A percentile compares a stretch with the other conserved stretches of the same genome.
phyloP scores from a whole-genome alignment of 2,797 vertebrate genomes.

The Petrocephalus sullivani region DNA sequence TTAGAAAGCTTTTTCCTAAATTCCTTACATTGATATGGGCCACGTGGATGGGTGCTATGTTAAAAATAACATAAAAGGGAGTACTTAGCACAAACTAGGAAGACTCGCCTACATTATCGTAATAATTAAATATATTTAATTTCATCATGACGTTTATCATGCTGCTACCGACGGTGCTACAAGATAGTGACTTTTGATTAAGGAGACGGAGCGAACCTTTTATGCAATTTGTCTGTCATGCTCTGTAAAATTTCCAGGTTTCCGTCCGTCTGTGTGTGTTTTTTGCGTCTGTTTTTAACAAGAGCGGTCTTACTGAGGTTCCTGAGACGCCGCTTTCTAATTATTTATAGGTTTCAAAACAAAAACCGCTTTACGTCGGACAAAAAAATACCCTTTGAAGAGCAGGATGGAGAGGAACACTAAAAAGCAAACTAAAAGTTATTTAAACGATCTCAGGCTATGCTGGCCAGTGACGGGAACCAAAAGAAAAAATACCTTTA shows the following conservation, averaged over 20 bases:
- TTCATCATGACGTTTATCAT: not conserved
- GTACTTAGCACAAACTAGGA: not conserved
- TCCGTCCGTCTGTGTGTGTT: too few relatives aligned
- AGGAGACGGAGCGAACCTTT: not conserved
- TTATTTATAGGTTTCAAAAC: slow-evolving; percentile 37
- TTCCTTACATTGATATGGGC: not conserved
- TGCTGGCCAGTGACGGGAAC: not conserved
- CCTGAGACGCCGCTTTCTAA: not conserved
- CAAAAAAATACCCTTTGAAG: slow-evolving; percentile 22
- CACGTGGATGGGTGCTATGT: not conserved
- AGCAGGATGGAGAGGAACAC: not conserved
- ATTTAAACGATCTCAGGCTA: slow-evolving; percentile 30
- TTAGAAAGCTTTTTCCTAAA: not conserved
- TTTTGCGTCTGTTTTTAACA: not conserved
- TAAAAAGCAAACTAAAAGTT: slow-evolving; percentile 13
- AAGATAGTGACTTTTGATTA: not conserved
- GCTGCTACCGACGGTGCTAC: not conserved
- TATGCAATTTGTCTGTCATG: not conserved
- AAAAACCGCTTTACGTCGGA: slow-evolving; percentile 21
- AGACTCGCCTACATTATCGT: not conserved
- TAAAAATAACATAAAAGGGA: not conserved
- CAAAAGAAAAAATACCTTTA: slow-evolving; percentile 6
- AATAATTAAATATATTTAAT: not conserved
- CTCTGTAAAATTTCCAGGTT: not conserved
- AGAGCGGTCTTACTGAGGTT: not conserved